Percentiles rank a stretch among this genome's conserved stretches.
phyloP scores from a whole-genome alignment of 2,113 vertebrate genomes.

The Meriones unguiculatus region DNA sequence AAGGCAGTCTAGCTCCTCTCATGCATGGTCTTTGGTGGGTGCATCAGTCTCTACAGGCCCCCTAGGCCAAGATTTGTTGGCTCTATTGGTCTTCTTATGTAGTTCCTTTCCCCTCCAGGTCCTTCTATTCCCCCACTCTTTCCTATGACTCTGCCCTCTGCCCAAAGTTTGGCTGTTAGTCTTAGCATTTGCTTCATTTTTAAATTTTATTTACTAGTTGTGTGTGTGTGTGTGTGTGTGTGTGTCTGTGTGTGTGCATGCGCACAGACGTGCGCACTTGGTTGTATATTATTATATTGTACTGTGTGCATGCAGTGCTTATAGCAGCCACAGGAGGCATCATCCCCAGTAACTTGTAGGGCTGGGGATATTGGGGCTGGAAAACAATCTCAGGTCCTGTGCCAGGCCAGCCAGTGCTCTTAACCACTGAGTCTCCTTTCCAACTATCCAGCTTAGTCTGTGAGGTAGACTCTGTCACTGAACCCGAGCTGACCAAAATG shows the following conservation, averaged over 20 bases:
- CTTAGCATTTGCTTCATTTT: no score
- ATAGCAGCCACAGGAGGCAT: neutral
- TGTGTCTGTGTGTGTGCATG: neutral
- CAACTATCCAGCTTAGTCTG: neutral
- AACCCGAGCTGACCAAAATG: neutral
- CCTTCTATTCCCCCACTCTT: no score
- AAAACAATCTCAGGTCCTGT: neutral
- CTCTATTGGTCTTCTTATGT: no score
- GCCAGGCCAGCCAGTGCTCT: neutral
- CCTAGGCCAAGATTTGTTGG: no score
- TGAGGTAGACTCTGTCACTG: neutral
- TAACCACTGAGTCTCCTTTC: neutral
- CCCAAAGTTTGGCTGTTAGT: no score
- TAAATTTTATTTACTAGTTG: neutral
- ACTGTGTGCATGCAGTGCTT: neutral
- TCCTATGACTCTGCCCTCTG: no score
- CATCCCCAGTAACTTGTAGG: neutral
- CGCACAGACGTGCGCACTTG: no score
- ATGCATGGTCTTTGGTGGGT: no score
- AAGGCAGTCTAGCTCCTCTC: no score
- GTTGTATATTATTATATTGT: neutral
- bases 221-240: neutral
- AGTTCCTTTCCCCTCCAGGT: no score
- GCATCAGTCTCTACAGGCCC: no score
- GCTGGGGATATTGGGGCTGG: neutral